Percentiles rank a stretch among this genome's conserved stretches.
phyloP scores from a whole-genome alignment of 2,888 invertebrate species.

The Thyatira batis region DNA sequence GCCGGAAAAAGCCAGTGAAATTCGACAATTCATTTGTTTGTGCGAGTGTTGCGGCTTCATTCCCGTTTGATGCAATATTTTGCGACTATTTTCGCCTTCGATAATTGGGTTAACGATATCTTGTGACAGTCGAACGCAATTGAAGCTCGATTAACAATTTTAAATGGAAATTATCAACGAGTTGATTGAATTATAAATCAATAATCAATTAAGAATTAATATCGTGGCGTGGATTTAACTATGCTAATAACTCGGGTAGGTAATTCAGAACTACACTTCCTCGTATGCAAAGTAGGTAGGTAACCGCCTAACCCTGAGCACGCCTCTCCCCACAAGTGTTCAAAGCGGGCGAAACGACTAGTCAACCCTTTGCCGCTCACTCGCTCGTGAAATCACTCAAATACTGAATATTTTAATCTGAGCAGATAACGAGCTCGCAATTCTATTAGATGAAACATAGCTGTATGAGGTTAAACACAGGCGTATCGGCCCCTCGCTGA shows the following conservation, averaged over 20 bases:
- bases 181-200: conserved; percentile 14
- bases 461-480: conserved; percentile 73
- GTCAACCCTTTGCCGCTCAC: conserved; percentile 82
- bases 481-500: conserved; percentile 37
- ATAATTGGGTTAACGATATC: conserved; percentile 46
- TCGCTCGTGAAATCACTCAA: conserved; percentile 83
- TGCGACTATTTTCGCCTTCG: conserved; percentile 42
- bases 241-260: conserved; percentile 42
- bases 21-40: conserved; percentile 75
- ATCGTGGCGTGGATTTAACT: conserved; percentile 17
- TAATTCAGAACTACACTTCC: conserved; percentile 53
- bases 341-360: conserved; percentile 79
- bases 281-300: conserved; percentile 64
- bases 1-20: conserved; percentile 72
- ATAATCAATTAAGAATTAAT: conserved; percentile 24
- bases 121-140: conserved; percentile 24
- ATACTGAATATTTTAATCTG: conserved; percentile 83
- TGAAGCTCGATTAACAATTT: conserved; percentile 11
- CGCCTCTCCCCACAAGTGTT: conserved; percentile 74
- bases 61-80: conserved; percentile 56
- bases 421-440: conserved; percentile 82
- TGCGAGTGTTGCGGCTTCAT: conserved; percentile 64
- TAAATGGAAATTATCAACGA: conserved; percentile 2
- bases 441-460: conserved; percentile 81
- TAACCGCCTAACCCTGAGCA: conserved; percentile 48